These are phyloP conservation scores for Zosterops borbonicus DNA, from an alignment of 2,113 vertebrate genomes.

Conservation along the genomic window DNA sequence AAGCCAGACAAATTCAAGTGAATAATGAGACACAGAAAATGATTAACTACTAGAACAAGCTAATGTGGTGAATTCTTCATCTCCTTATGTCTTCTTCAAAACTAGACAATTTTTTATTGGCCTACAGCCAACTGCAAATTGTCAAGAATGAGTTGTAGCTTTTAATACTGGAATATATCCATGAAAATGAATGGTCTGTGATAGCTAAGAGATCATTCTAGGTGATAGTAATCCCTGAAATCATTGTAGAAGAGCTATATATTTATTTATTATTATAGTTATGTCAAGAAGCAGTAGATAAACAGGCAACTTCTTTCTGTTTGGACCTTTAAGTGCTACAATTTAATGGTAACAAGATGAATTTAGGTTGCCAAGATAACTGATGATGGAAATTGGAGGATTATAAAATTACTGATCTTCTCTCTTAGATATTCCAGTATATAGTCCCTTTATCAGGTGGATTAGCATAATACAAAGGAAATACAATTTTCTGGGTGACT, in stretches of 20 bases:
- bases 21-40: conserved; percentile 31
- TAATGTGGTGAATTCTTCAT: conserved; percentile 21
- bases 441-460: not conserved
- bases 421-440: not conserved
- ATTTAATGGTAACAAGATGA: not conserved
- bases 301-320: not conserved
- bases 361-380: not conserved
- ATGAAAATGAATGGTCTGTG: not conserved
- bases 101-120: not conserved
- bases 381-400: not conserved
- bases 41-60: not conserved
- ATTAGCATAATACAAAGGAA: not conserved
- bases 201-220: not conserved
- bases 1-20: conserved; percentile 33
- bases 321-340: not conserved
- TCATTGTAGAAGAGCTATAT: not conserved
- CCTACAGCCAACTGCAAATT: not conserved
- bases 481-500: not conserved
- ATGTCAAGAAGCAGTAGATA: not conserved
- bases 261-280: conserved; percentile 1
- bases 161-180: not conserved
- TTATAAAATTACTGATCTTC: not conserved
- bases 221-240: not conserved
- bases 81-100: not conserved
- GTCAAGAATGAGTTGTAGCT: conserved; percentile 4